Evolutionary conservation across 1,140 invertebrate genomes (phyloP).

Genomic region (Leptopilina clavipes): DNA sequence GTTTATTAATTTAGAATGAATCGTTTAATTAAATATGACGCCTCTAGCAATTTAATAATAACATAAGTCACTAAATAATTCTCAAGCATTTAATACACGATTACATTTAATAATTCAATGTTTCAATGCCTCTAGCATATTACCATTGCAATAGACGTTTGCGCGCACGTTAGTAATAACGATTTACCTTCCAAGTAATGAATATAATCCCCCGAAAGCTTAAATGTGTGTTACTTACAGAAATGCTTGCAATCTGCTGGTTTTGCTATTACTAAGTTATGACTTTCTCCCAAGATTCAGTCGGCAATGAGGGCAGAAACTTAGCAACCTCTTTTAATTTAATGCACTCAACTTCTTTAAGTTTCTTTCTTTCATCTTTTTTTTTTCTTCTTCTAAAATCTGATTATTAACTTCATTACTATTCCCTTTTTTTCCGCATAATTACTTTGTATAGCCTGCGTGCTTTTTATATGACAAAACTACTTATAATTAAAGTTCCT

Average conservation of each 20-base stretch:
- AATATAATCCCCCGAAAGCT: slow-evolving; percentile 32
- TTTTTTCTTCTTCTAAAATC: neutral
- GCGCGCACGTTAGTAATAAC: neutral
- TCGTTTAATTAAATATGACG: slow-evolving; percentile 7
- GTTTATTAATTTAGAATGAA: neutral
- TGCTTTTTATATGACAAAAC: neutral
- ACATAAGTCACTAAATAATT: slow-evolving; percentile 14
- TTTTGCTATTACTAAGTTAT: slow-evolving; percentile 31
- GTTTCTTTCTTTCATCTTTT: no score
- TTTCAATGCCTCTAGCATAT: neutral
- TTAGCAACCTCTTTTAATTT: neutral
- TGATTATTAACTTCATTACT: neutral
- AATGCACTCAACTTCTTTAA: neutral
- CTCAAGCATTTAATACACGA: neutral
- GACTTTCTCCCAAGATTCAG: slow-evolving; percentile 17
- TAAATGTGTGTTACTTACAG: slow-evolving; percentile 17
- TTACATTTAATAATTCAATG: slow-evolving; percentile 16
- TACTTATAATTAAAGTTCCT: neutral
- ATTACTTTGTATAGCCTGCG: neutral
- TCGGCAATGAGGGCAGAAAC: neutral
- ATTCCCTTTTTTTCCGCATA: neutral
- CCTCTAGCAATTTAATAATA: neutral
- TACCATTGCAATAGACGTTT: neutral
- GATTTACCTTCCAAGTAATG: slow-evolving; percentile 32
- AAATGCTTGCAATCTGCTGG: slow-evolving; percentile 11